Conservation (phyloP, 2,888 invertebrate species). For the Pseudococcus viburni region DNA sequence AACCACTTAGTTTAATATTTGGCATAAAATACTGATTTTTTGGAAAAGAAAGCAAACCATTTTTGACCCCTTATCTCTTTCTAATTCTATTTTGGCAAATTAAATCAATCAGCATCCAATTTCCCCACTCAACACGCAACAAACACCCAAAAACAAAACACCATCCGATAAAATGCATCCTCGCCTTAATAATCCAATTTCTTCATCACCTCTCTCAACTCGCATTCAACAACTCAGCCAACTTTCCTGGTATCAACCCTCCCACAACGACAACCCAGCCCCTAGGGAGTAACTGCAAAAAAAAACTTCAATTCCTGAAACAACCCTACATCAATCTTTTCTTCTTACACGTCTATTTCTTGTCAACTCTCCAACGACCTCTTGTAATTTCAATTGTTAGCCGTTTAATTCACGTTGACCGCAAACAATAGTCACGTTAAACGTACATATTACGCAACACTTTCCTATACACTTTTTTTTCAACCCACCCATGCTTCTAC, state of each 20-base stretch:
- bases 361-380: constrained; percentile 19
- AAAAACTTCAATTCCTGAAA: constrained; percentile 25
- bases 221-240: not conserved
- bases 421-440: constrained; percentile 9
- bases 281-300: not conserved
- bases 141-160: no score
- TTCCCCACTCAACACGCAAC: no score
- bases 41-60: no score
- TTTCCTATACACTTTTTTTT: not conserved
- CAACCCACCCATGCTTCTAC: not conserved
- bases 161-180: no score
- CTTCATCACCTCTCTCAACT: not conserved
- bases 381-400: not conserved
- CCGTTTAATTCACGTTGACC: constrained; percentile 32
- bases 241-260: not conserved
- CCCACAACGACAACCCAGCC: not conserved
- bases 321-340: not conserved
- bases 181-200: not conserved
- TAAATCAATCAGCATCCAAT: no score
- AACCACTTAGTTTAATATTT: no score
- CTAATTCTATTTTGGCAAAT: not conserved
- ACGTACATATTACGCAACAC: not conserved
- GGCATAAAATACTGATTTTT: no score
- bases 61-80: no score
- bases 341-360: not conserved